Percentiles rank a stretch among this genome's conserved stretches.
Conservation (phyloP, 2,113 vertebrate species). For the Pagrus major region DNA sequence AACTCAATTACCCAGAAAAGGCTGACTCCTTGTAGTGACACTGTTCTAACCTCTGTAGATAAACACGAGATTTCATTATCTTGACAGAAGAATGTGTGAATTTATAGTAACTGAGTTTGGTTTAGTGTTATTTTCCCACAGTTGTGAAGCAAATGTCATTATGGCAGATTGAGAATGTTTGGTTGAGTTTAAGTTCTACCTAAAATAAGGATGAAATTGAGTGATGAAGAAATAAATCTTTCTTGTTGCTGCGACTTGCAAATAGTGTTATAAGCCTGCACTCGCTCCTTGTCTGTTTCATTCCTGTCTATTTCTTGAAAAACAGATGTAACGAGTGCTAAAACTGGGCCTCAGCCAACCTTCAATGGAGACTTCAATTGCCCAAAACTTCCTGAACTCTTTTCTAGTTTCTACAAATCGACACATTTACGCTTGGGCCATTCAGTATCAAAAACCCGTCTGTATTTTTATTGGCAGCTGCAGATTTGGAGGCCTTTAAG, state of each 20-base stretch:
- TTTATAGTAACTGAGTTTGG: slow-evolving; percentile 31
- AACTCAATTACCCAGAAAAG: slow-evolving; percentile 76
- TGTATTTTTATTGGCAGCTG: slow-evolving; percentile 46
- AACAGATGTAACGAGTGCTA: not conserved
- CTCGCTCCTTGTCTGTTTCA: not conserved
- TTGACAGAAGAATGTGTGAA: slow-evolving; percentile 40
- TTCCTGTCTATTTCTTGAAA: slow-evolving; percentile 8
- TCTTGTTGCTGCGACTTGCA: slow-evolving; percentile 12
- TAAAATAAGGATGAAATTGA: slow-evolving; percentile 23
- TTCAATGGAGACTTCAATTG: not conserved
- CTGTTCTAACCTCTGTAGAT: slow-evolving; percentile 66
- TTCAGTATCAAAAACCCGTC: slow-evolving; percentile 45
- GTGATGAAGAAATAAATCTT: slow-evolving; percentile 33
- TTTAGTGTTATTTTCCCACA: slow-evolving; percentile 29
- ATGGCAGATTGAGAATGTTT: slow-evolving; percentile 9
- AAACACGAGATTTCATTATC: slow-evolving; percentile 65
- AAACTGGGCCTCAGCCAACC: not conserved
- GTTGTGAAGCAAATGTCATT: slow-evolving; percentile 21
- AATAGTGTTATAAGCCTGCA: not conserved
- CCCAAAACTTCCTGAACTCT: slow-evolving; percentile 2
- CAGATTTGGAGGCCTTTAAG: slow-evolving; percentile 52
- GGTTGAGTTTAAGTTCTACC: slow-evolving; percentile 14
- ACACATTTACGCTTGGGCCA: slow-evolving; percentile 11
- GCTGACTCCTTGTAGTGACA: slow-evolving; percentile 72
- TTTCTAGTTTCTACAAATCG: slow-evolving; percentile 31